Percentiles rank a stretch among this genome's conserved stretches.
Evolutionary conservation across 1,140 invertebrate genomes (phyloP).

Genomic region (Notospermus geniculatus): DNA sequence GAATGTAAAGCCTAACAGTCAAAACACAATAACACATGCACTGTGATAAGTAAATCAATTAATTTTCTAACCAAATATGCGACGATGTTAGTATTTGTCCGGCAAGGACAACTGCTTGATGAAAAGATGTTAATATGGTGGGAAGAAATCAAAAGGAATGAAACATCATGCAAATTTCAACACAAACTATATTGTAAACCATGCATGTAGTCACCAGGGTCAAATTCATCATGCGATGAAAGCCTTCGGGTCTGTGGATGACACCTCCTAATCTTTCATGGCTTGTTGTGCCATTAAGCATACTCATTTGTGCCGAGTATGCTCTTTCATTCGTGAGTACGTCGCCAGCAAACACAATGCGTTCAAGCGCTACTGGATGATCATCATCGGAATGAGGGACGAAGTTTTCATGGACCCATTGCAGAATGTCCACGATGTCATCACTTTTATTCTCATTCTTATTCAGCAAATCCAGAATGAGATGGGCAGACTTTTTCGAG

Average conservation of each 20-base stretch:
- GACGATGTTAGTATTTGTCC: too few species aligned
- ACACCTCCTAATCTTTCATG: constrained; percentile 18
- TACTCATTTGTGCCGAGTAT: constrained; percentile 23
- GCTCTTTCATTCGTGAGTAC: constrained; percentile 28
- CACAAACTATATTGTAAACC: too few species aligned
- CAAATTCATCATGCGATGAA: constrained; percentile 28
- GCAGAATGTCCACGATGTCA: constrained; percentile 26
- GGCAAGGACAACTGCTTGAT: too few species aligned
- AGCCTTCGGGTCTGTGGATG: constrained; percentile 24
- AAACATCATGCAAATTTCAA: too few species aligned
- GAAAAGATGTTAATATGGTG: too few species aligned
- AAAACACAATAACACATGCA: too few species aligned
- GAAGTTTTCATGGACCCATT: constrained; percentile 19
- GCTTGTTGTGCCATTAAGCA: constrained; percentile 20
- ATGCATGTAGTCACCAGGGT: background rate
- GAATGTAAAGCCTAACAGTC: too few species aligned
- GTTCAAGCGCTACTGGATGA: constrained; percentile 11
- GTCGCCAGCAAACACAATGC: constrained; percentile 25
- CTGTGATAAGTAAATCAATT: too few species aligned
- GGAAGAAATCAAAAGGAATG: too few species aligned
- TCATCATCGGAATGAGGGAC: constrained; percentile 9
- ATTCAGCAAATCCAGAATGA: constrained; percentile 19
- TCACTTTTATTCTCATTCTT: constrained; percentile 28
- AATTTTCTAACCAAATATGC: too few species aligned
- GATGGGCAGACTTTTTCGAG: constrained; percentile 19